Evolutionary conservation across 2,797 vertebrate species (phyloP), one percentile per base, ranked within the genome.

Genomic region (Synaphobranchus kaupii): DNA sequence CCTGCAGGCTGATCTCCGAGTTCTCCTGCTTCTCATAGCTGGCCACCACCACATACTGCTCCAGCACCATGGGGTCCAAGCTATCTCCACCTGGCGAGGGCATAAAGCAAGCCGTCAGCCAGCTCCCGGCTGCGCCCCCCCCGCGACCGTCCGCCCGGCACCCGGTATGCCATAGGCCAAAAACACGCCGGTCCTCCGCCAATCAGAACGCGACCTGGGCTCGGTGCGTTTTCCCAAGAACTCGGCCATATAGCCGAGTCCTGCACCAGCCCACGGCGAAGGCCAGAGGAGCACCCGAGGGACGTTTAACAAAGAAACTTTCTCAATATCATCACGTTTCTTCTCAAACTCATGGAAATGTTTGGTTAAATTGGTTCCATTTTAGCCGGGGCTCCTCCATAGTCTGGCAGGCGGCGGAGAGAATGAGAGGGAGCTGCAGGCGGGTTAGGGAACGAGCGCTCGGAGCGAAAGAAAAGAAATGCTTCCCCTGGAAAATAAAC

Each of bases 21-120:
- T 99, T 99, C 93, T 99, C 98, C 91, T 99, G 98, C 93, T 98
- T 97, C 94, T 99, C 97, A 91, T 99, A 99, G 96, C 97, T 99
- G 95, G 98, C 98, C 93, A 99, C 98, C 86, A 98, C 98, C 94
- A 99, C 97, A 88, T 98, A 99, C 95, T 99, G 98, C 94, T 99
- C 98, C 97, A 99, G 97, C 95, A 99, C 97, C 98, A 99, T 99
- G 93, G 98, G 97, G 95, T 99, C 98, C 88, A 96, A 96, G 93
- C 96, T 96, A 95, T 99, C 98, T 93, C 97, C 96, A 96, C 98
- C 98, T 99, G 97, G 95, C 90, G 97, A 97, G 95, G 97, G 97
- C 96, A 98, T 98, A 97, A 99, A 98, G 97, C 98, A 99, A 88
- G 98, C 97, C 39, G 97, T 99, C 95, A 99, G 97, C 98, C 98